These are phyloP conservation scores for Drosophila antonietae DNA, from an alignment of 2,888 invertebrate species.

Conservation along the genomic window DNA sequence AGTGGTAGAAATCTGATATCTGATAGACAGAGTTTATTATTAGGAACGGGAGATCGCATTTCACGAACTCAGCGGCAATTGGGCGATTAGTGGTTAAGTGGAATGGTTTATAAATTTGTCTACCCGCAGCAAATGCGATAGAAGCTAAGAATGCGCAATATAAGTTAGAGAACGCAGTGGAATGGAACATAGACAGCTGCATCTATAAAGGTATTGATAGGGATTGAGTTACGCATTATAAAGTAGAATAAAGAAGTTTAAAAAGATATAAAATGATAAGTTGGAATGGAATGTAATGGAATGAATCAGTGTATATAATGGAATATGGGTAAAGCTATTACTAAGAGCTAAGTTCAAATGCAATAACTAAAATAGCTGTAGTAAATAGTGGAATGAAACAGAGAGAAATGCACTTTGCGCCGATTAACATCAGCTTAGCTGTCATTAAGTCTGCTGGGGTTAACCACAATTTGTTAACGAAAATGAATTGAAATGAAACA, in stretches of 20 bases:
- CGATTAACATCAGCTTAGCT: constrained; percentile 7
- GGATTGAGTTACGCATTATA: not conserved
- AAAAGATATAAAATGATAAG: not conserved
- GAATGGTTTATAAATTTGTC: constrained; percentile 35
- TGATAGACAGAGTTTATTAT: constrained; percentile 41
- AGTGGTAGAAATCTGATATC: constrained; percentile 52
- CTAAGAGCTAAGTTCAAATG: not conserved
- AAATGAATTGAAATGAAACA: constrained; percentile 45
- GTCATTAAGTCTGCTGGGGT: not conserved
- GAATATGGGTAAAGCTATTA: not conserved
- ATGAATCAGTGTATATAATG: not conserved
- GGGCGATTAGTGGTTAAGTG: constrained; percentile 43
- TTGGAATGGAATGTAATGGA: not conserved
- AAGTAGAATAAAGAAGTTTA: not conserved
- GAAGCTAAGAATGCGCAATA: not conserved
- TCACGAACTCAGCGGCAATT: constrained; percentile 33
- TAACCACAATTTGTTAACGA: not conserved
- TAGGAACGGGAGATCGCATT: constrained; percentile 46
- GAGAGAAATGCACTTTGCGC: not conserved
- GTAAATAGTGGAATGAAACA: constrained; percentile 1
- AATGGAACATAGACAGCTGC: constrained; percentile 42
- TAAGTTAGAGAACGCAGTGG: constrained; percentile 9
- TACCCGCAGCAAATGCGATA: constrained; percentile 41
- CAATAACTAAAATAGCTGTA: not conserved
- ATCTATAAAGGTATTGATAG: not conserved